Base-by-base conservation (phyloP, 2,797 vertebrate genomes). In the Pitangus sulphuratus region DNA sequence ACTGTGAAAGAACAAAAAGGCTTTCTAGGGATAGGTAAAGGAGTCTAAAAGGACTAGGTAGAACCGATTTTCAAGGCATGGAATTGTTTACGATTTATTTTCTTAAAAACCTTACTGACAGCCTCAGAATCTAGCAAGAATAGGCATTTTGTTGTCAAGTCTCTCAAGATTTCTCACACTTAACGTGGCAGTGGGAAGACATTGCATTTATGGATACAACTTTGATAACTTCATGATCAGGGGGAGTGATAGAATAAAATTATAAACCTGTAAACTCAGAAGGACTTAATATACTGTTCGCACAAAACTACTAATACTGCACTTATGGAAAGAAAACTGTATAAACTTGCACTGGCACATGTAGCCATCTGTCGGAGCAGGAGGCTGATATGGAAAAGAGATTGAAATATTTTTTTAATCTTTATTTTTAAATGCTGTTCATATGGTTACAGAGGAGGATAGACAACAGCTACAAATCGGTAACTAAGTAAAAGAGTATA, bases 351-450 rank as follows among this genome's bases (percentile, higher is more conserved):
- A 65, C 61, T 96, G 89, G 75, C 90, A 96, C 94, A 90, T 87
- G 79, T 57, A 95, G 48, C 96, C 96, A 97, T 97, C 95, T 97
- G 93, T 96, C 96, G 86, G 93, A 96, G 50, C 95, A 96, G 93
- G 92, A 96, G 89, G 93, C 69, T 84, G 80, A 70, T 84, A 90
- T 5, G 78, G 83, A 86, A 88, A 87, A 94, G 37, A 64, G 87
- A 83, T 95, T 93, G 92, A 96, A 95, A 93, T 95, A 93, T 61
- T 91, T 97, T 97, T 98, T 95, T 93, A 62, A 92, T 95, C 76
- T 96, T 97, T 97, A 94, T 97, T 98, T 97, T 97, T 96, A 97
- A 96, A 93, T 94, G 68, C 76, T 95, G 88, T 96, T 97, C 95
- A 84, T 96, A 97, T 97, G 95, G 97, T 96, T 97, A 92, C 95